Evolutionary conservation across 2,113 vertebrate genomes (phyloP), one percentile per base, ranked within the genome.

Genomic region (Hippocampus barbouri): DNA sequence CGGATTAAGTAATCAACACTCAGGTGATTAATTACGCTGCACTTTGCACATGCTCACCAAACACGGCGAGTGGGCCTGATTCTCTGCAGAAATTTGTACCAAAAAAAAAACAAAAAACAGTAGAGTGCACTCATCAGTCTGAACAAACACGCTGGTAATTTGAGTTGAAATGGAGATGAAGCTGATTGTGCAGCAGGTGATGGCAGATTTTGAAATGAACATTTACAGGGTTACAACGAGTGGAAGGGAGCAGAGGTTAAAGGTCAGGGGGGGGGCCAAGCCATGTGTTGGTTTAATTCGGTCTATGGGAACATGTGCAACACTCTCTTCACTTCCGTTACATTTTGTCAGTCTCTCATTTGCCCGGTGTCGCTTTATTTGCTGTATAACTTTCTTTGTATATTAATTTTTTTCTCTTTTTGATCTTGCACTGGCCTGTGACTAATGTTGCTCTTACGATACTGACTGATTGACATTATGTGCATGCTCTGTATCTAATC

Each of bases 1-100:
- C 83, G 83, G 86, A 89, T 89, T 88, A 87, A 91, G 88, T 89
- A 86, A 89, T 89, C 88, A 89, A 88, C 85, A 79, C 83, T 86
- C 85, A 68, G 77, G 79, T 86, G 87, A 89, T 91, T 89, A 88
- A 91, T 89, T 89, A 79, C 79, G 80, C 85, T 83, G 81, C 79
- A 68, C 64, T 73, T 56, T 27, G 72, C 27, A 74, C 68, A 72
- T 40, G 27, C 64, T 49, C 66, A 60, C 68, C 68, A 41, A 60
- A 57, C 67, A 45, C 12, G 47, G 63, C 18, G 57, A 73, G 68
- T 68, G 53, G 51, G 43, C 53, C 38, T 76, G 21, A 70, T 66
- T 27, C 60, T 41, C 45, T 54, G 65, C 72, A 43, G 62, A 41
- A 23, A n/a, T 41, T 64, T 5, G 62, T 64, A n/a, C 11, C 38